Evolutionary conservation across 2,113 vertebrate genomes (phyloP), one percentile per base, ranked within the genome.

Genomic region (Peromyscus leucopus): DNA sequence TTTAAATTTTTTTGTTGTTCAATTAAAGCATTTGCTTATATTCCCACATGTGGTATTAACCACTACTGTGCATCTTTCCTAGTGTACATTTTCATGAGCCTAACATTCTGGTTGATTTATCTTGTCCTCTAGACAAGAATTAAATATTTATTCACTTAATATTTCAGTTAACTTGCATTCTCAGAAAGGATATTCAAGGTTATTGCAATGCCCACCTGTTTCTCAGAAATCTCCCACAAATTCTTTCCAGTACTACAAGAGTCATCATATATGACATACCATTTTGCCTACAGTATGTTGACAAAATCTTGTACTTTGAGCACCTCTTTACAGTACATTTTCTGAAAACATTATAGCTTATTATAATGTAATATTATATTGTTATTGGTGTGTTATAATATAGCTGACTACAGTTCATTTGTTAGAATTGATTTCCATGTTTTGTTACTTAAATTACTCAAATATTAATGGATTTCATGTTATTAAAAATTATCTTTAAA

Each of bases 91-190:
- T 98, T 97, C 93, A 94, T 84, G 88, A 74, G 90, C 26, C 69
- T 79, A 78, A 94, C 78, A 95, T 97, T 96, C 92, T 96, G 84
- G 89, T 96, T 97, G 95, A 94, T 96, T 91, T 97, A 75, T 96
- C 96, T 96, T 98, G 87, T 96, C 71, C 1, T 4, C 84, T 98
- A 98, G 96, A 95, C 94, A 98, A 98, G 96, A 96, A 97, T 97
- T 98, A 98, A 98, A 98, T 97, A 98, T 84, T 96, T 94, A 86
- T 95, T 92, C 91, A 93, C 94, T 96, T 96, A 96, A 91, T 96
- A 96, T 98, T 98, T 98, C 93, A 97, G 61, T 98, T 98, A 97
- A 91, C 93, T 98, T 98, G 82, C 76, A 39, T 98, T 98, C 96
- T 97, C 97, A 96, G 95, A 93, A 96, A 98, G 96, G 95, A 97